Conservation (phyloP, 92 coral and sea anemone species). For the Galaxea fascicularis region DNA sequence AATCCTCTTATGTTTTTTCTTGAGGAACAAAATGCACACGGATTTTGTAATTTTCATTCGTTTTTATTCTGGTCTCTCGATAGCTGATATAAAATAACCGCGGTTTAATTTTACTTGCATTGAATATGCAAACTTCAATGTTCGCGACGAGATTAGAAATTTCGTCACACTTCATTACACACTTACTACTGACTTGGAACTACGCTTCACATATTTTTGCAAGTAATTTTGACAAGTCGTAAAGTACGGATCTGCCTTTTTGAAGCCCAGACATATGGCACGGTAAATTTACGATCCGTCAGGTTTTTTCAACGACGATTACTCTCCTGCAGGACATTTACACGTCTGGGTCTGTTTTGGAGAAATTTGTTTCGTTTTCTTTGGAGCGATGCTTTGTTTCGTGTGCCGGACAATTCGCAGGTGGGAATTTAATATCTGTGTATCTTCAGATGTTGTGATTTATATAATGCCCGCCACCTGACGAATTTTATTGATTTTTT, state of each 20-base stretch:
- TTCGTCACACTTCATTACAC: slow-evolving; percentile 55
- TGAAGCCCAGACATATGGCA: neutral
- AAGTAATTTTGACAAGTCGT: slow-evolving; percentile 10
- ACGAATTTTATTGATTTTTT: neutral
- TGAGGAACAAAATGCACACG: neutral
- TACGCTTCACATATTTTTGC: slow-evolving; percentile 26
- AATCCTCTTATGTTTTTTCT: too few relatives aligned
- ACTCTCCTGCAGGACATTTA: neutral
- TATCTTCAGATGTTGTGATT: slow-evolving; percentile 23
- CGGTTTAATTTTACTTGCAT: neutral
- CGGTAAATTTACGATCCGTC: neutral
- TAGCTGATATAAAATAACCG: neutral
- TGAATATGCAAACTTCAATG: slow-evolving; percentile 34
- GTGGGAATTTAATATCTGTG: slow-evolving; percentile 10
- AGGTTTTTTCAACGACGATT: neutral
- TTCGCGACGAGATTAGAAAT: slow-evolving; percentile 59
- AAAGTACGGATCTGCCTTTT: too few relatives aligned
- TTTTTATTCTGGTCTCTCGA: neutral
- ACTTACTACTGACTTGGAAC: slow-evolving; percentile 15
- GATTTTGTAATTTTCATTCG: neutral
- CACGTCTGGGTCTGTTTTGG: neutral
- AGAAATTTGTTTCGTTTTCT: slow-evolving; percentile 9
- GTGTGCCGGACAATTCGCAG: slow-evolving; percentile 25
- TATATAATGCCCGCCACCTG: slow-evolving; percentile 15
- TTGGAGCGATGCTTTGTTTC: slow-evolving; percentile 40